Conservation (phyloP, 1,140 invertebrate genomes). For the Pentalonia nigronervosa region DNA sequence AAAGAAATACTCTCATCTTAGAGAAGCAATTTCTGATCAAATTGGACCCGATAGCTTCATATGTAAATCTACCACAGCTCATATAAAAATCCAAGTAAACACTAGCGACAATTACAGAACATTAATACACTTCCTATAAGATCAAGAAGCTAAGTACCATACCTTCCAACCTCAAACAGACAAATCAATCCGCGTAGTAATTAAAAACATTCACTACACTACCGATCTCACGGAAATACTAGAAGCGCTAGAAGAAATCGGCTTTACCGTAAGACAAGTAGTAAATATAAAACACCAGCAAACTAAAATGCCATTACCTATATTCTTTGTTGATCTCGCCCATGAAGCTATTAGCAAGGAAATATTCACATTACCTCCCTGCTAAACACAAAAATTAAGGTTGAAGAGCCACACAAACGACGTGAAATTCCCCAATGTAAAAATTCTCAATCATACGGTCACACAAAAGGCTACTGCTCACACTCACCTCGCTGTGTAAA, state of each 20-base stretch:
- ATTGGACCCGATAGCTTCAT: background rate
- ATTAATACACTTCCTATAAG: constrained; percentile 2
- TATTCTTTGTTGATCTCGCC: constrained; percentile 63
- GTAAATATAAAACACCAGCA: constrained; percentile 53
- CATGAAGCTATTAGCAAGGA: constrained; percentile 63
- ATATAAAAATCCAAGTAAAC: constrained; percentile 27
- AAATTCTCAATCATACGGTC: too few species aligned
- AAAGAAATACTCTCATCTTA: background rate
- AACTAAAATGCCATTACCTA: constrained; percentile 62
- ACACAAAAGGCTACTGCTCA: too few species aligned
- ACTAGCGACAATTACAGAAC: background rate
- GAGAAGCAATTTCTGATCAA: background rate
- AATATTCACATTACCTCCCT: constrained; percentile 62
- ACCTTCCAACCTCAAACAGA: constrained; percentile 63
- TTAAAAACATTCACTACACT: constrained; percentile 62
- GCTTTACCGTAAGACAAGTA: background rate
- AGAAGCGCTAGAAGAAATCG: too few species aligned
- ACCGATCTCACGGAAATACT: constrained; percentile 42
- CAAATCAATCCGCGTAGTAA: constrained; percentile 62
- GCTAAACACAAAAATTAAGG: constrained; percentile 61
- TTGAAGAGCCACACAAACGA: too few species aligned
- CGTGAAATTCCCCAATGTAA: too few species aligned
- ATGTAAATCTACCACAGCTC: background rate
- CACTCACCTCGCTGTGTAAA: too few species aligned
- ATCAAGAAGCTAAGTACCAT: constrained; percentile 57